Conservation (phyloP, 2,113 vertebrate genomes). For the Protobothrops mucrosquamatus region DNA sequence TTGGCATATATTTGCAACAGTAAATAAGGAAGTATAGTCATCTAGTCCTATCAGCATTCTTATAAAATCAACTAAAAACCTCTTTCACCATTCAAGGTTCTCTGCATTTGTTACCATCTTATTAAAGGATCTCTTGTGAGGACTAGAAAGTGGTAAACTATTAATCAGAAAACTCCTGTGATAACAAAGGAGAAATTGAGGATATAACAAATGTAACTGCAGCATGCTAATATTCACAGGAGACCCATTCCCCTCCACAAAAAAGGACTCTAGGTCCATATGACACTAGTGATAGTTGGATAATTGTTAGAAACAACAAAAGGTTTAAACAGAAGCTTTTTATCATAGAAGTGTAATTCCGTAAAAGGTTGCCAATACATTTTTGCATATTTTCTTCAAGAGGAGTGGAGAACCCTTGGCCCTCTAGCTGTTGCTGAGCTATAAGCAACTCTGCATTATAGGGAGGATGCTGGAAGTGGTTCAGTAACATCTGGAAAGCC, state of each 20-base stretch:
- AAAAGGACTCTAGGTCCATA: slow-evolving; percentile 7
- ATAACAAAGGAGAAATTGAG: neutral
- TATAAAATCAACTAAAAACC: slow-evolving; percentile 12
- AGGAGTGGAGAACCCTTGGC: neutral
- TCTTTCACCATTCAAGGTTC: neutral
- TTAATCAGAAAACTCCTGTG: neutral
- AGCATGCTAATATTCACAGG: slow-evolving; percentile 4
- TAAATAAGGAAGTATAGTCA: neutral
- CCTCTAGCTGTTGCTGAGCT: neutral
- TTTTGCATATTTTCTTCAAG: neutral
- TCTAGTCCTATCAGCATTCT: neutral
- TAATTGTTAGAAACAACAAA: neutral
- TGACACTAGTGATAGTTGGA: neutral
- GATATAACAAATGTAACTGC: neutral
- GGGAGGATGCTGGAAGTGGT: neutral
- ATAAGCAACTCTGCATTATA: neutral
- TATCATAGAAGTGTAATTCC: neutral
- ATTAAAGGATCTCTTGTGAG: slow-evolving; percentile 1
- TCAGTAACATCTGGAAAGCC: no score
- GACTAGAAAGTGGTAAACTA: neutral
- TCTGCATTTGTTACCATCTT: slow-evolving; percentile 15
- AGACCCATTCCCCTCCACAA: neutral
- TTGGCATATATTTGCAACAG: neutral
- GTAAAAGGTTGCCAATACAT: neutral
- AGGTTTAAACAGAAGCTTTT: neutral